A percentile compares a stretch with the other conserved stretches of the same genome.
Conservation (phyloP, 2,888 invertebrate genomes). For the Lingula anatina region DNA sequence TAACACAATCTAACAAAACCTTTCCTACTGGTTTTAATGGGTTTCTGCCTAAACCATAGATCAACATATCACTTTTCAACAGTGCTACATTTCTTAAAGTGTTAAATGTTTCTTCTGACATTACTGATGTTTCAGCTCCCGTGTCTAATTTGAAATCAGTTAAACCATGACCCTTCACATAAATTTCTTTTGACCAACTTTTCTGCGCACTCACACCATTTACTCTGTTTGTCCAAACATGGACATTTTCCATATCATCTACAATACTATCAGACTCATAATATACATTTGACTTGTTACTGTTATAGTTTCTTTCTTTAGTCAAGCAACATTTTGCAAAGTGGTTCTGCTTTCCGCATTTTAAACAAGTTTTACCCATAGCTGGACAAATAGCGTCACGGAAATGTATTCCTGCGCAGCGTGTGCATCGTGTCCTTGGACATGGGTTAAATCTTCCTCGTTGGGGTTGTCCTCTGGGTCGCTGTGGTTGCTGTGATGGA, state of each 20-base stretch:
- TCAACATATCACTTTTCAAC: neutral
- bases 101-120: neutral
- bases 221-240: neutral
- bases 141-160: conserved; percentile 2
- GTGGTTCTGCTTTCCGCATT: conserved; percentile 4
- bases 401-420: too few species aligned
- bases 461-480: too few species aligned
- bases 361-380: conserved; percentile 1
- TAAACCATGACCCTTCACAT: neutral
- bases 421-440: too few species aligned
- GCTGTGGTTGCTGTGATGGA: too few species aligned
- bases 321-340: conserved; percentile 5
- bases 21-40: neutral
- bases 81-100: neutral
- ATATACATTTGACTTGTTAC: neutral
- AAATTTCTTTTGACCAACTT: neutral
- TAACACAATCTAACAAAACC: neutral
- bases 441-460: too few species aligned
- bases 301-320: conserved; percentile 1
- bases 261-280: neutral
- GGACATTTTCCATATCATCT: neutral
- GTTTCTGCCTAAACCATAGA: neutral
- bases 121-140: conserved; percentile 2
- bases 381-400: conserved; percentile 5
- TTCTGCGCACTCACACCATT: neutral